A percentile compares a stretch with the other conserved stretches of the same genome.
Conservation (phyloP, 2,888 invertebrate genomes). For the Drosophila mimica region DNA sequence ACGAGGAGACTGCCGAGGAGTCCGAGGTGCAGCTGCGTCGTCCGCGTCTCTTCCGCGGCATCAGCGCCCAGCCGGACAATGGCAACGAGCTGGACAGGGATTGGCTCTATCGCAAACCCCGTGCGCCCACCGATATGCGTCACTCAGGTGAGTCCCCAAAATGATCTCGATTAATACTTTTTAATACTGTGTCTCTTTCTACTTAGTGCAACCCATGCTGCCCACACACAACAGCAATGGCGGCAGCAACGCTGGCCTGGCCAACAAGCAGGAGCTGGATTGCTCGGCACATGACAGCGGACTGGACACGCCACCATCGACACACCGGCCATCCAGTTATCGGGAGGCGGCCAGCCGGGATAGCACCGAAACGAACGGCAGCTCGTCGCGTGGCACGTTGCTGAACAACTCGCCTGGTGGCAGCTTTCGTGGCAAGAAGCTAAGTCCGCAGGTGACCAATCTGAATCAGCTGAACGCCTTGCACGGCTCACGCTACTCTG, state of each 20-base stretch:
- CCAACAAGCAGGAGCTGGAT: slow-evolving; percentile 86
- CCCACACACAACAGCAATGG: slow-evolving; percentile 66
- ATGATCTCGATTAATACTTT: neutral
- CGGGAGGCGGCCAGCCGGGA: slow-evolving; percentile 82
- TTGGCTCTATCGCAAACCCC: slow-evolving; percentile 84
- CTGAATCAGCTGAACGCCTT: slow-evolving; percentile 81
- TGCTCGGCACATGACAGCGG: slow-evolving; percentile 86
- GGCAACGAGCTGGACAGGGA: slow-evolving; percentile 84
- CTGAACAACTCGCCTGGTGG: slow-evolving; percentile 83
- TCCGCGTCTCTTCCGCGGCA: slow-evolving; percentile 77
- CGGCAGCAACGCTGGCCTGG: slow-evolving; percentile 57
- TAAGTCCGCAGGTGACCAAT: slow-evolving; percentile 80
- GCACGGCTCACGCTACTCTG: slow-evolving; percentile 83
- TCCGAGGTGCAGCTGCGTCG: slow-evolving; percentile 83
- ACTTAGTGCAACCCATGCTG: slow-evolving; percentile 85
- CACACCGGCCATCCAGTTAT: slow-evolving; percentile 85
- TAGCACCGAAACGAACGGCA: slow-evolving; percentile 83
- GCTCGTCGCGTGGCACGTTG: slow-evolving; percentile 84
- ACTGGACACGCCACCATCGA: slow-evolving; percentile 85
- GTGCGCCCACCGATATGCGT: slow-evolving; percentile 84
- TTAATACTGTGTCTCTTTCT: neutral
- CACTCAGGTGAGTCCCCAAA: slow-evolving; percentile 81
- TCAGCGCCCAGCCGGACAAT: slow-evolving; percentile 81
- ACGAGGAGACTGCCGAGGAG: slow-evolving; percentile 83
- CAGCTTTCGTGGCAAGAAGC: slow-evolving; percentile 83